Evolutionary conservation across 2,797 vertebrate genomes (phyloP).

Genomic region (Carduelis carduelis): DNA sequence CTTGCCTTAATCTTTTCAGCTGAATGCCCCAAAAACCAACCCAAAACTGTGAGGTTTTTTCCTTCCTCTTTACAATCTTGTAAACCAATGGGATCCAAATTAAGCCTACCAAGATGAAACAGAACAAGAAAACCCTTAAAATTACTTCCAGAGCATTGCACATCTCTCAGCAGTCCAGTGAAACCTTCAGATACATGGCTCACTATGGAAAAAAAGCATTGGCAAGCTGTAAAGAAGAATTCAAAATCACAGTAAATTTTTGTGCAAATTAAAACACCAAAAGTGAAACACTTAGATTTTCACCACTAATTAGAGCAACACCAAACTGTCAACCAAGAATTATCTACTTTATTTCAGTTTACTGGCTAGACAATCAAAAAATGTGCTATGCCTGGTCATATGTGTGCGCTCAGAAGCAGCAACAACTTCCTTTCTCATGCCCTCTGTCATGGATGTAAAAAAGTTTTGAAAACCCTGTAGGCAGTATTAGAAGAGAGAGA

Average conservation of each 20-base stretch:
- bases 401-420: neutral
- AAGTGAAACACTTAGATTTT: neutral
- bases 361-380: neutral
- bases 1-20: neutral
- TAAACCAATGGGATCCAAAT: neutral
- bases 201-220: neutral
- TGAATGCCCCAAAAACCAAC: neutral
- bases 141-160: neutral
- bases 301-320: neutral
- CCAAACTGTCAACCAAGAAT: neutral
- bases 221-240: neutral
- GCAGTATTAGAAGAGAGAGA: neutral
- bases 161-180: neutral
- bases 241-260: neutral
- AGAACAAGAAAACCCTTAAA: neutral
- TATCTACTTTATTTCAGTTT: neutral
- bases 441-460: neutral
- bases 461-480: neutral
- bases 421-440: neutral
- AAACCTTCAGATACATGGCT: neutral
- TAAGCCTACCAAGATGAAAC: neutral
- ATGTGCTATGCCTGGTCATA: neutral
- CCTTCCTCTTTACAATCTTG: neutral
- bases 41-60: neutral
- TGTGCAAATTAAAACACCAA: neutral